Evolutionary conservation across 2,113 vertebrate species (phyloP).

Genomic region (Dermatemys mawii): DNA sequence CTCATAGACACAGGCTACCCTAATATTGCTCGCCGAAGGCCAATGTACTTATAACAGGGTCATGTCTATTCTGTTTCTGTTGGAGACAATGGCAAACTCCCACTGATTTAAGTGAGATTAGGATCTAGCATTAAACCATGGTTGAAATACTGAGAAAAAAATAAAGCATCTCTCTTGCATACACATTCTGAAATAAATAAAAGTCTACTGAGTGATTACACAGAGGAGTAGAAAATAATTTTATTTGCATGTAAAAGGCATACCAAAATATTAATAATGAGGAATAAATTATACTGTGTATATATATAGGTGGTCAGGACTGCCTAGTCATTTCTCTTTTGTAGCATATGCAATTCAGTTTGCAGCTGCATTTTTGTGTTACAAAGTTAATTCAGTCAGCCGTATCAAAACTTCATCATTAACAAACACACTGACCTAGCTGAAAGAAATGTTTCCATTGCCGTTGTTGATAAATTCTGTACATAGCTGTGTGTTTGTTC

Average conservation of each 20-base stretch:
- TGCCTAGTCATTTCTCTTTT: slow-evolving; percentile 59
- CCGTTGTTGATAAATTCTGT: slow-evolving; percentile 60
- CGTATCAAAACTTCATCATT: slow-evolving; percentile 58
- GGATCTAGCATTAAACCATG: slow-evolving; percentile 27
- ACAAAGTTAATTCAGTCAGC: slow-evolving; percentile 66
- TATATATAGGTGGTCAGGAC: slow-evolving; percentile 35
- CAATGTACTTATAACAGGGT: background rate
- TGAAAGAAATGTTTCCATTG: slow-evolving; percentile 45
- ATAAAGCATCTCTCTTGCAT: slow-evolving; percentile 15
- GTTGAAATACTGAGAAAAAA: background rate
- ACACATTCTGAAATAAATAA: slow-evolving; percentile 30
- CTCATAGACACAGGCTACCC: slow-evolving; percentile 16
- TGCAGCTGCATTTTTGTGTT: slow-evolving; percentile 68
- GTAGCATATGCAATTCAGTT: slow-evolving; percentile 58
- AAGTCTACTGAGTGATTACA: slow-evolving; percentile 44
- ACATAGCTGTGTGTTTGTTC: background rate
- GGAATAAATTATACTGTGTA: slow-evolving; percentile 29
- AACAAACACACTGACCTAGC: slow-evolving; percentile 66
- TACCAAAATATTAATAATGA: slow-evolving; percentile 30
- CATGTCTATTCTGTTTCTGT: background rate
- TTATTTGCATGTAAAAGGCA: slow-evolving; percentile 67
- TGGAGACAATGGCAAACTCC: background rate
- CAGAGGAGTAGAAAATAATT: slow-evolving; percentile 41
- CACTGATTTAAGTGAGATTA: background rate
- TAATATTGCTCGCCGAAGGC: slow-evolving; percentile 38